Percentiles rank a stretch among this genome's conserved stretches.
Evolutionary conservation across 2,888 invertebrate species (phyloP).

Genomic region (Leucophenga maculata): DNA sequence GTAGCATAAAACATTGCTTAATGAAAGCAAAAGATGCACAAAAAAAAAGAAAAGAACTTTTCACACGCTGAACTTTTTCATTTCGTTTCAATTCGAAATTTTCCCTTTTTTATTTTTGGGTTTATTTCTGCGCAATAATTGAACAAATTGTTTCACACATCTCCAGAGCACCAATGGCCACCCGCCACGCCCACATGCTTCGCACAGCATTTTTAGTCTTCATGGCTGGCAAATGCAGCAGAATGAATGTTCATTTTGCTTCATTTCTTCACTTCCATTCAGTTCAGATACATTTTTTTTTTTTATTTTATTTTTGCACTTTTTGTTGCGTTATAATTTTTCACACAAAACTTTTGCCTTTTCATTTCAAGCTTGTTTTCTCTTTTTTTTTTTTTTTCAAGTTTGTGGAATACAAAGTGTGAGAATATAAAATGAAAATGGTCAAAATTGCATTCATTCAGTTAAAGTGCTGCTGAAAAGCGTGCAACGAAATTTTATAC

Average conservation of each 20-base stretch:
- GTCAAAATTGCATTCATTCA: slow-evolving; percentile 35
- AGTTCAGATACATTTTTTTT: slow-evolving; percentile 2
- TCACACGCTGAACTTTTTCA: no score
- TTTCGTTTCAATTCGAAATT: no score
- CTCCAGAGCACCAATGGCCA: slow-evolving; percentile 34
- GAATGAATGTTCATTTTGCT: background rate
- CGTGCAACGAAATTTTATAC: no score
- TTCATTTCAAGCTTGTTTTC: slow-evolving; percentile 30
- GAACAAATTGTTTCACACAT: slow-evolving; percentile 59
- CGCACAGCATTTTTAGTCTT: no score
- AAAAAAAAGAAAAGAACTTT: background rate
- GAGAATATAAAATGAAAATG: slow-evolving; percentile 16
- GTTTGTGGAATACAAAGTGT: background rate
- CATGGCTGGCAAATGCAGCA: no score
- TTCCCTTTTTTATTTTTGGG: no score
- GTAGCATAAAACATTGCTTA: background rate
- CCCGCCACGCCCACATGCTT: background rate
- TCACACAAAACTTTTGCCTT: slow-evolving; percentile 42
- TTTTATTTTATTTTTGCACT: no score
- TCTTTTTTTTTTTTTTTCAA: slow-evolving; percentile 14
- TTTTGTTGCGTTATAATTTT: slow-evolving; percentile 17
- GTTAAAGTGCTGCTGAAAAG: slow-evolving; percentile 1
- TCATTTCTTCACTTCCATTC: slow-evolving; percentile 8
- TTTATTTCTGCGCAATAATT: slow-evolving; percentile 49
- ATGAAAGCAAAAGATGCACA: slow-evolving; percentile 17